Percentiles rank a stretch among this genome's conserved stretches.
Conservation (phyloP, 2,888 invertebrate genomes). For the Ochlodes sylvanus region DNA sequence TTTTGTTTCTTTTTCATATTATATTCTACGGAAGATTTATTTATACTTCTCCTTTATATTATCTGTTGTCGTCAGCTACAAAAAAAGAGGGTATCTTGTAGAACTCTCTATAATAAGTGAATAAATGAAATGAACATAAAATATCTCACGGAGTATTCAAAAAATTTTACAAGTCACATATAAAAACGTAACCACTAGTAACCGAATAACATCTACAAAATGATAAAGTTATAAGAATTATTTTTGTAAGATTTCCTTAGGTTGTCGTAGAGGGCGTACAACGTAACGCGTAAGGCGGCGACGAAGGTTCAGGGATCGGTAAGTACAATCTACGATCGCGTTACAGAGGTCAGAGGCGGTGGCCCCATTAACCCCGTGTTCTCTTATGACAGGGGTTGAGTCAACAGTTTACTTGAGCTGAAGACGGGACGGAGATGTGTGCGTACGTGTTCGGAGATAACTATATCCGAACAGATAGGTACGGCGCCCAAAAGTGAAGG, state of each 20-base stretch:
- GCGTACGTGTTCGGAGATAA: neutral
- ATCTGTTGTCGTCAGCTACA: too few relatives aligned
- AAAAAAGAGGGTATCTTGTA: too few relatives aligned
- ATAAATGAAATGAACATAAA: too few relatives aligned
- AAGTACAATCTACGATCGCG: constrained; percentile 35
- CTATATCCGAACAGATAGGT: neutral
- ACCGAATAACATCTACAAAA: too few relatives aligned
- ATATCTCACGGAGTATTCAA: too few relatives aligned
- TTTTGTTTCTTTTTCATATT: too few relatives aligned
- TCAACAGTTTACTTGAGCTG: constrained; percentile 15
- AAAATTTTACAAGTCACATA: too few relatives aligned
- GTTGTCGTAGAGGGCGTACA: neutral
- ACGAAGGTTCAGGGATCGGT: constrained; percentile 17
- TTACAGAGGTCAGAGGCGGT: constrained; percentile 44
- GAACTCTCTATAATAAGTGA: too few relatives aligned
- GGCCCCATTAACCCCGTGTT: constrained; percentile 44
- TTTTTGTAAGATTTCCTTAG: neutral
- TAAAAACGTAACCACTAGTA: too few relatives aligned
- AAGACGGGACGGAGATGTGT: neutral
- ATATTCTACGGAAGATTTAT: too few relatives aligned
- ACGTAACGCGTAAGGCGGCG: constrained; percentile 3
- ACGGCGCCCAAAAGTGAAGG: neutral
- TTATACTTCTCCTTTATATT: too few relatives aligned
- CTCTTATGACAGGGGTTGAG: constrained; percentile 21
- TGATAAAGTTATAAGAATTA: neutral